Percentiles rank a stretch among this genome's conserved stretches.
Conservation (phyloP, 2,113 vertebrate genomes). For the Carettochelys insculpta region DNA sequence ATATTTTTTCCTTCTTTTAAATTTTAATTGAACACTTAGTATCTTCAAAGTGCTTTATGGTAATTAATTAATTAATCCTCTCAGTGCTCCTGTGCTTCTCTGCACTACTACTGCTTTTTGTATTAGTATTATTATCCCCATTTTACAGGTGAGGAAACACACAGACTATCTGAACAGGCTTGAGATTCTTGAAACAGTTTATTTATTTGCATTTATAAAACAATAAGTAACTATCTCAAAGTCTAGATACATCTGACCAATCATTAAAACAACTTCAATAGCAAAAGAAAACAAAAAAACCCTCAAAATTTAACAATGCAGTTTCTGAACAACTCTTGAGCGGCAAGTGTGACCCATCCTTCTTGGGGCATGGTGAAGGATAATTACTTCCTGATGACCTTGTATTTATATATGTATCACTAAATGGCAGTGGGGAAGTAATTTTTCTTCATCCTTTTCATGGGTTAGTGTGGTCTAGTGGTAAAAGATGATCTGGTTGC, state of each 20-base stretch:
- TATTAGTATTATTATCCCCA: not conserved
- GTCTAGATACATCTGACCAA: not conserved
- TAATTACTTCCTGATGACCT: too few relatives aligned
- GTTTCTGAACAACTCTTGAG: not conserved
- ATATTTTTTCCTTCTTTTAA: not conserved
- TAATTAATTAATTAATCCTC: not conserved
- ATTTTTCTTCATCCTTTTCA: too few relatives aligned
- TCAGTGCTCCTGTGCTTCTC: not conserved
- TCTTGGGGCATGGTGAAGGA: too few relatives aligned
- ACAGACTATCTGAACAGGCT: rapidly evolving
- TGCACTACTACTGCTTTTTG: too few relatives aligned
- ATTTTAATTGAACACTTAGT: not conserved
- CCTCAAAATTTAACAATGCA: not conserved
- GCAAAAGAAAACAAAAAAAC: not conserved
- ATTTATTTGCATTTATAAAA: not conserved
- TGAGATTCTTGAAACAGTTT: not conserved
- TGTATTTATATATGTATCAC: too few relatives aligned
- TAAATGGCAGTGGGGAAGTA: too few relatives aligned
- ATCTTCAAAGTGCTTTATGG: not conserved
- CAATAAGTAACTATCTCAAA: not conserved
- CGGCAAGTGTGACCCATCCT: too few relatives aligned
- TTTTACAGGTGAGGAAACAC: not conserved
- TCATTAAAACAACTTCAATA: not conserved
- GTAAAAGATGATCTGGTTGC: too few relatives aligned
- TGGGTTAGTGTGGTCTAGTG: too few relatives aligned